A percentile compares a stretch with the other conserved stretches of the same genome.
Conservation (phyloP, 1,140 invertebrate genomes). For the Trichonephila inaurata region DNA sequence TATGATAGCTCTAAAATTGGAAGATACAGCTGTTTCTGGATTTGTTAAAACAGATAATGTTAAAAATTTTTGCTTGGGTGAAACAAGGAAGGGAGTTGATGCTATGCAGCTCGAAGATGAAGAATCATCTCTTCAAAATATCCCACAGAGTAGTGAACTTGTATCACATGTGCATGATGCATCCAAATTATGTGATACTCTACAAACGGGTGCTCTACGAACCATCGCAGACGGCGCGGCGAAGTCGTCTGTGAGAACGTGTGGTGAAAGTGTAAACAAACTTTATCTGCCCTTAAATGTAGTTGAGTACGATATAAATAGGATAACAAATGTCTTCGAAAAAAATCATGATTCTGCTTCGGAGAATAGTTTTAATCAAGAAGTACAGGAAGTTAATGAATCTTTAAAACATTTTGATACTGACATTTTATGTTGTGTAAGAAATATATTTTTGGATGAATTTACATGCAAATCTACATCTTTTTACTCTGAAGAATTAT, state of each 20-base stretch:
- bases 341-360: not conserved
- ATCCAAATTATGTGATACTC: conserved; percentile 12
- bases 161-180: not conserved
- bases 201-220: not conserved
- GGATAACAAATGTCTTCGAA: not conserved
- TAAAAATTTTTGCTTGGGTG: conserved; percentile 9
- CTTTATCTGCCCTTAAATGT: not conserved
- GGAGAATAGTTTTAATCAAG: not conserved
- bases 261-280: not conserved
- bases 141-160: conserved; percentile 10
- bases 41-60: conserved; percentile 49
- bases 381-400: not conserved
- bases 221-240: not conserved
- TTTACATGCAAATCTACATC: not conserved
- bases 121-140: not conserved
- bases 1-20: conserved; percentile 57
- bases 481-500: not conserved
- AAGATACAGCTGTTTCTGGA: not conserved
- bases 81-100: not conserved
- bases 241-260: not conserved
- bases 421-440: conserved; percentile 47
- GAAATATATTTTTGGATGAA: conserved; percentile 41
- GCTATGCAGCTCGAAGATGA: conserved; percentile 51
- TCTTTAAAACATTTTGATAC: conserved; percentile 25
- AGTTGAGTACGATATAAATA: not conserved